These are phyloP conservation scores for Hypotaenidia philippensis DNA, from an alignment of 2,797 vertebrate species.

Conservation along the genomic window DNA sequence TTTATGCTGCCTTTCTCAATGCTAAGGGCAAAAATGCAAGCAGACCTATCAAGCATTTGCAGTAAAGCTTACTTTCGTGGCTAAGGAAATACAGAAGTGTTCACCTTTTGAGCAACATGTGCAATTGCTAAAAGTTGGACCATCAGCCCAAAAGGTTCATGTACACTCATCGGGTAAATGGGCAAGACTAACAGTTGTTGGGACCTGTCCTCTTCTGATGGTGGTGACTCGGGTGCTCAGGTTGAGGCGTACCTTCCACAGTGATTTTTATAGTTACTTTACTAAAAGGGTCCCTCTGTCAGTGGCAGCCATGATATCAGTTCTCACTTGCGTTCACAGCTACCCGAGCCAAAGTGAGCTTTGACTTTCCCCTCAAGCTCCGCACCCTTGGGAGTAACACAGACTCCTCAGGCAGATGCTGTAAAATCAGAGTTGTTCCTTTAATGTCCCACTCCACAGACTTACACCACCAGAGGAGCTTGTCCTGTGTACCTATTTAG, in stretches of 20 bases:
- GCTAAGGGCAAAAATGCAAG: not conserved
- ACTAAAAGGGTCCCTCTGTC: not conserved
- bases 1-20: not conserved
- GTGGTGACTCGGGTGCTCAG: not conserved
- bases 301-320: not conserved
- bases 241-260: not conserved
- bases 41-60: not conserved
- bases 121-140: not conserved
- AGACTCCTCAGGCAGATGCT: not conserved
- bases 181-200: not conserved
- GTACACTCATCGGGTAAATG: not conserved
- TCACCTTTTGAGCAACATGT: not conserved
- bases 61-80: not conserved
- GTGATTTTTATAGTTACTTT: not conserved
- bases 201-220: not conserved
- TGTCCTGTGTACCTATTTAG: rapidly evolving
- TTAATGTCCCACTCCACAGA: not conserved
- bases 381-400: not conserved
- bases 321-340: not conserved
- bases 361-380: not conserved
- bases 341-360: not conserved
- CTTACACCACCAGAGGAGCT: not conserved
- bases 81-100: not conserved
- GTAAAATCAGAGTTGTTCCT: not conserved
- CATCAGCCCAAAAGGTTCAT: not conserved